Conservation (phyloP, 2,113 vertebrate genomes). For the Columba livia region DNA sequence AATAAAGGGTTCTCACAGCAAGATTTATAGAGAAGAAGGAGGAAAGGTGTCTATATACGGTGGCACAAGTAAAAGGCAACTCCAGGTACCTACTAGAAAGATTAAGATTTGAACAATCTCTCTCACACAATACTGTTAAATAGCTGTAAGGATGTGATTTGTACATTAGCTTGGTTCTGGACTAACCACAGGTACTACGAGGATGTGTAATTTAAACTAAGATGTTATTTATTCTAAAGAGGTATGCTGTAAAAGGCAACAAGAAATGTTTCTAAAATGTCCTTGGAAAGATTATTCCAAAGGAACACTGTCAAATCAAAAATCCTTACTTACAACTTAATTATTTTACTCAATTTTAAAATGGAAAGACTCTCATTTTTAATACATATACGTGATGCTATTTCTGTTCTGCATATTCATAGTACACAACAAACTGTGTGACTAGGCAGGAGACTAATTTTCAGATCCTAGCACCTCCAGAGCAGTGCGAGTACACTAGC, state of each 20-base stretch:
- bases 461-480: background rate
- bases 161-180: background rate
- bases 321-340: background rate
- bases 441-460: background rate
- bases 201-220: background rate
- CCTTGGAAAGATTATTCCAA: background rate
- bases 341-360: background rate
- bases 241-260: background rate
- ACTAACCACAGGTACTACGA: background rate
- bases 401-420: background rate
- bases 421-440: background rate
- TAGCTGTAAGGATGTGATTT: background rate
- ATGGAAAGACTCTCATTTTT: background rate
- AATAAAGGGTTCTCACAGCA: background rate
- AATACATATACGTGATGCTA: background rate
- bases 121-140: background rate
- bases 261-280: background rate
- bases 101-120: background rate
- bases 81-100: background rate
- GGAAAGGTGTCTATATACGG: background rate
- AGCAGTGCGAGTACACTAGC: background rate
- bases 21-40: background rate
- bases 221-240: background rate
- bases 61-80: background rate
- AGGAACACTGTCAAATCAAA: background rate